Base-by-base conservation (phyloP, 1,140 invertebrate species). In the Halesus radiatus region DNA sequence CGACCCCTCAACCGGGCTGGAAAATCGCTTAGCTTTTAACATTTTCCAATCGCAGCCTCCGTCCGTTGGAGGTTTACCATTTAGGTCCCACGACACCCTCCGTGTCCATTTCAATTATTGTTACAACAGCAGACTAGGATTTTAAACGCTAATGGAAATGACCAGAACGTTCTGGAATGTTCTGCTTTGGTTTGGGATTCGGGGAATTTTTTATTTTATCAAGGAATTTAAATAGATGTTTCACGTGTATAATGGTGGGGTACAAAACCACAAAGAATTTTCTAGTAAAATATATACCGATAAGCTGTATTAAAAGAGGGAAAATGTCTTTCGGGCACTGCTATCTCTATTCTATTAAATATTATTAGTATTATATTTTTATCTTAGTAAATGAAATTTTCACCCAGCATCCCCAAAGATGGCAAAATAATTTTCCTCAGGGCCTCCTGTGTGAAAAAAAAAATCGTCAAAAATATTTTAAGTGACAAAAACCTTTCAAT, bases 1-100 rank as follows among this genome's bases (percentile, higher is more conserved):
- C 32, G 32, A 37, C 15, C 54, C 16, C 22, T 58, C n/a, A 58
- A 10, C 22, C 20, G 15, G 10, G 8, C 62, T 22, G 37, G 37
- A 45, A 68, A 70, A 70, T 52, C n/a, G 32, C 66, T 70, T 10
- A 50, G 37, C 66, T 70, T 70, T 66, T 50, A 3, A 37, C n/a
- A 68, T 68, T 68, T 68, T 20, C 60, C 62, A n/a, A 64, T 64
- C 26, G 62, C 22, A n/a, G 62, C 23, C 26, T 26, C 13, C 16
- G 16, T 26, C 10, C 10, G 37, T 13, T 5, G 20, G 3, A 60
- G 56, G 20, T 22, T 60, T 60, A 60, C 4, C n/a, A 60, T 18
- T 18, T 18, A 8, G 4, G 20, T 29, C 23, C 3, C 26, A 13
- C 22, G 26, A 32, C 62, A 26, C 16, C 4, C 26, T 8, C 54